phyloP scores from a whole-genome alignment of 2,113 vertebrate genomes.

The Fulmarus glacialis region DNA sequence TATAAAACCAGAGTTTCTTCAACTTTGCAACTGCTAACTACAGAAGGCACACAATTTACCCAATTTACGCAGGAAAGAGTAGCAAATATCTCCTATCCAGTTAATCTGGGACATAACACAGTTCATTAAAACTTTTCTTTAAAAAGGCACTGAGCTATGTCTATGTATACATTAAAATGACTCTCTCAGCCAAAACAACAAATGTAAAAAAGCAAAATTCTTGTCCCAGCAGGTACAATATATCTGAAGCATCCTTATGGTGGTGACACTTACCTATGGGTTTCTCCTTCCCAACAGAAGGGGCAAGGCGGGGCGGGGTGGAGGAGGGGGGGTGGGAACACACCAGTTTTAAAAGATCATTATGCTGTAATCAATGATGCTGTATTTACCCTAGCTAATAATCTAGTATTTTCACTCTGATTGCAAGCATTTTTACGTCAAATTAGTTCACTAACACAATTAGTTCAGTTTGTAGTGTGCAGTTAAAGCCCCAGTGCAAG shows the following conservation, averaged over 20 bases:
- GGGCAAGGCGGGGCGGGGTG: too few relatives aligned
- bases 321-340: accelerated
- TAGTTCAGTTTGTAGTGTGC: not conserved
- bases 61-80: not conserved
- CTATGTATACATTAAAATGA: not conserved
- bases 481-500: not conserved
- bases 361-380: not conserved
- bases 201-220: not conserved
- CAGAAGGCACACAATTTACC: not conserved
- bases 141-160: not conserved
- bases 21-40: not conserved
- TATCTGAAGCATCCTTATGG: not conserved
- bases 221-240: not conserved
- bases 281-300: not conserved
- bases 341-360: not conserved
- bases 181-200: not conserved
- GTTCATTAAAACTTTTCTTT: not conserved
- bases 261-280: not conserved
- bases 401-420: not conserved
- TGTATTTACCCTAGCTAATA: not conserved
- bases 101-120: not conserved
- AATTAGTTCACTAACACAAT: not conserved
- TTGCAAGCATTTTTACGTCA: not conserved
- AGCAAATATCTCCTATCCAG: not conserved
- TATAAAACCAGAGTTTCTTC: not conserved